Evolutionary conservation across 2,113 vertebrate species (phyloP), one percentile per base, ranked within the genome.

Genomic region (Pontoporia blainvillei): DNA sequence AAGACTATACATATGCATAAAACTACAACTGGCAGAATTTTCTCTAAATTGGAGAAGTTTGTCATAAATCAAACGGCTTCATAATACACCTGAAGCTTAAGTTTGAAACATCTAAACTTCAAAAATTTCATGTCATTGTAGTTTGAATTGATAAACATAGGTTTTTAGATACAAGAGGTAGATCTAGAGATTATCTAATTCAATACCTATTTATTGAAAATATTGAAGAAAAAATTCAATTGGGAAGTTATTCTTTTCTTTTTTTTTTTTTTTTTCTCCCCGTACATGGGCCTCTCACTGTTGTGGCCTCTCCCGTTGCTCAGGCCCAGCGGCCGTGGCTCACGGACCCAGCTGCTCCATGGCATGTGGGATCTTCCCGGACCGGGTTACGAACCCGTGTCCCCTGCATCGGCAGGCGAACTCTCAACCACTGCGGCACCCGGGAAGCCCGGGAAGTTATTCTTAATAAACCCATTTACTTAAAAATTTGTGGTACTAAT

Each of bases 21-120:
- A 95, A 92, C 67, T 84, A 75, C 20, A 85, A 81, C 25, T 82
- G 76, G 76, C 76, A 96, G 62, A 90, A 94, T 93, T 78, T 92
- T 81, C 89, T 91, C 49, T 93, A 93, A 83, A 83, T 75, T 95
- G 49, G 31, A 13, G 23, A 10, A 93, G 25, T 84, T 93, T 75
- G 15, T 94, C 57, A 85, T 66, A 96, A 94, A 93, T 78, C 41
- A 94, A 76, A 72, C 72, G 94, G 71, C 61, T 82, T 95, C 27
- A 79, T 46, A 21, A 88, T 81, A 91, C 21, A 95, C 57, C 78
- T 89, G 41, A 86, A 91, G 44, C 73, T 93, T 83, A 95, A 69
- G 64, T 93, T 41, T 83, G 64, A 91, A 90, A 76, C 31, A 96
- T 41, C 67, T 93, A 34, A 96, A 78, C 61, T 88, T 90, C 9